phyloP scores from a whole-genome alignment of 2,797 vertebrate genomes.

The Buphagus erythrorhynchus region DNA sequence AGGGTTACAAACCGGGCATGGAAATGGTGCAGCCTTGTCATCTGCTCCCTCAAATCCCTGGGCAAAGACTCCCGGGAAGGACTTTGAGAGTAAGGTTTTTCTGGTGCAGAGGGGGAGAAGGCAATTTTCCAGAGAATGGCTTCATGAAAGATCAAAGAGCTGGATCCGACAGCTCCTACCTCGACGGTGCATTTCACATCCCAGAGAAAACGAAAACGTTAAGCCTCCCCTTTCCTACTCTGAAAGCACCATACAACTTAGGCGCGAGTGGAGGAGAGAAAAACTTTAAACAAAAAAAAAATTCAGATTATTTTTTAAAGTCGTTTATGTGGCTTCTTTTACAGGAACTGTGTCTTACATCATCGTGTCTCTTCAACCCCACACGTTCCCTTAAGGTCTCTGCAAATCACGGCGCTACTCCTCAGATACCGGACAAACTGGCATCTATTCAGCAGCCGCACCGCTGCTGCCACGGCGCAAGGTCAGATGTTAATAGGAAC shows the following conservation, averaged over 20 bases:
- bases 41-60: not conserved
- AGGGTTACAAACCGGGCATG: not conserved
- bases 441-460: not conserved
- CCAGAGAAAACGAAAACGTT: not conserved
- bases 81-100: not conserved
- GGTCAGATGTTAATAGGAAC: constrained; percentile 59
- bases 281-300: no score
- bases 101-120: not conserved
- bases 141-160: constrained; percentile 41
- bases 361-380: not conserved
- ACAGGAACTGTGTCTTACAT: not conserved
- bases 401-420: constrained; percentile 12
- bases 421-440: not conserved
- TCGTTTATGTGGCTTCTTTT: not conserved
- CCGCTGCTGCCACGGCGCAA: not conserved
- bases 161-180: not conserved
- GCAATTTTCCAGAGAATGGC: not conserved
- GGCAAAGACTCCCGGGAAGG: not conserved
- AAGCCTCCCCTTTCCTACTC: not conserved
- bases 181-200: not conserved
- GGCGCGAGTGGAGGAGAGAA: no score
- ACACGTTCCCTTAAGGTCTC: not conserved
- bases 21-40: not conserved
- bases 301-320: no score
- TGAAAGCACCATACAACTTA: not conserved